Evolutionary conservation across 2,797 vertebrate genomes (phyloP), one percentile per base, ranked within the genome.

Genomic region (Labroides dimidiatus): DNA sequence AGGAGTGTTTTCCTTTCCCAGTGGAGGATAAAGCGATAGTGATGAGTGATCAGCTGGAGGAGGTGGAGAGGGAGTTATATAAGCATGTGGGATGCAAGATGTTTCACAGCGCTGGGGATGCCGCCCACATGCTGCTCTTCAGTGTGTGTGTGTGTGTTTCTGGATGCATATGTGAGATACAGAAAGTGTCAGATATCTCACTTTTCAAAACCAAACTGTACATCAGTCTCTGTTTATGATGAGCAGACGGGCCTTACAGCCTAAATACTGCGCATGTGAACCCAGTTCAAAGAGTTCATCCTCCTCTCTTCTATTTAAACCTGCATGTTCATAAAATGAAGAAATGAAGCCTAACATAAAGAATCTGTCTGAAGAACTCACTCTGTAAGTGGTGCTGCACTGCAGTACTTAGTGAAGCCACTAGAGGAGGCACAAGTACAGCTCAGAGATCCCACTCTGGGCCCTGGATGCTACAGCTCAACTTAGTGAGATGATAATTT

Each of bases 81-180:
- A 93, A 93, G 89, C 82, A 88, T 87, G 91, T 93, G 90, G 92
- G 92, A 88, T 86, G 92, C 85, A 91, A 89, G 86, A 93, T 92
- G 90, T 90, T 92, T 91, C 84, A 82, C 83, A 80, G 85, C 53
- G 33, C 78, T 70, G 82, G 82, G 82, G 80, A 91, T 85, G 65
- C 81, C 85, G 59, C 92, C 92, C 88, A 91, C 91, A 74, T 79
- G 64, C 83, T 84, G 84, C 30, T 27, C 58, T 60, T 62, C 47
- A 72, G 44, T 69, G 60, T 69, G 72, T 69, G 60, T 75, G n/a
- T n/a, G 10, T 58, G 63, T 69, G 64, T 67, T 37, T 78, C 30
- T 74, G 72, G 54, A 72, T 74, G 83, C 85, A 88, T 90, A 80
- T 85, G 90, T 65, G 69, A 69, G 69, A 75, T 20, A 54, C 66